Conservation (phyloP, 2,888 invertebrate genomes). For the Drosophila ochracea region DNA sequence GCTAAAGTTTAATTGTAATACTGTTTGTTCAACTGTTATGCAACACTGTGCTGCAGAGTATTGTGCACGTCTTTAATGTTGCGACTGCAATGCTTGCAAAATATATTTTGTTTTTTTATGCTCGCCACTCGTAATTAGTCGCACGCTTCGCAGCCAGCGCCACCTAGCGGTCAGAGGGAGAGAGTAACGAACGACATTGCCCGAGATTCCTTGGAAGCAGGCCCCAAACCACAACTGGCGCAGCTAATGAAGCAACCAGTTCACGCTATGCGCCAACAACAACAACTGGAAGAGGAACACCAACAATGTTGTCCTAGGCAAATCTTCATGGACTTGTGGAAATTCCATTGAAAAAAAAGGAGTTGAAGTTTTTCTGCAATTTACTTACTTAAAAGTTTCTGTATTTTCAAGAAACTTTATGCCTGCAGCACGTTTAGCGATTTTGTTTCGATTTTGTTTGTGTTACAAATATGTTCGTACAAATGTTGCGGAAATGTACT, state of each 20-base stretch:
- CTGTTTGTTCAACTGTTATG: neutral
- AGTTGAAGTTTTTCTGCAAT: constrained; percentile 69
- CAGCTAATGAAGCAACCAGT: constrained; percentile 70
- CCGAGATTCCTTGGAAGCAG: constrained; percentile 76
- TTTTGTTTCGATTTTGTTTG: constrained; percentile 2
- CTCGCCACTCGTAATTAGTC: constrained; percentile 67
- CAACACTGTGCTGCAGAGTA: constrained; percentile 1
- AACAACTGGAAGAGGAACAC: constrained; percentile 7
- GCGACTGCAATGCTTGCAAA: neutral
- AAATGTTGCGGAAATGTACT: constrained; percentile 53
- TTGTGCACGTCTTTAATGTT: constrained; percentile 4
- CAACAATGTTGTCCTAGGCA: constrained; percentile 21
- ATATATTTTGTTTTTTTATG: constrained; percentile 24
- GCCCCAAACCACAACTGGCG: constrained; percentile 28
- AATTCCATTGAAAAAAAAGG: constrained; percentile 72
- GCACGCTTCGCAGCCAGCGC: constrained; percentile 68
- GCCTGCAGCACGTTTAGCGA: constrained; percentile 33
- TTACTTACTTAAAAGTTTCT: constrained; percentile 54
- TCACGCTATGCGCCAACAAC: constrained; percentile 49
- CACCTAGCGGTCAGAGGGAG: constrained; percentile 54
- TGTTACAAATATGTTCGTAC: neutral
- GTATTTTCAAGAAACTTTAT: constrained; percentile 28
- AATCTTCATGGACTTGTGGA: constrained; percentile 74
- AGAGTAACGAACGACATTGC: constrained; percentile 84
- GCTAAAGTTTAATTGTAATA: neutral